These are phyloP conservation scores for Archilochus colubris DNA, from an alignment of 2,113 vertebrate species.

Conservation along the genomic window DNA sequence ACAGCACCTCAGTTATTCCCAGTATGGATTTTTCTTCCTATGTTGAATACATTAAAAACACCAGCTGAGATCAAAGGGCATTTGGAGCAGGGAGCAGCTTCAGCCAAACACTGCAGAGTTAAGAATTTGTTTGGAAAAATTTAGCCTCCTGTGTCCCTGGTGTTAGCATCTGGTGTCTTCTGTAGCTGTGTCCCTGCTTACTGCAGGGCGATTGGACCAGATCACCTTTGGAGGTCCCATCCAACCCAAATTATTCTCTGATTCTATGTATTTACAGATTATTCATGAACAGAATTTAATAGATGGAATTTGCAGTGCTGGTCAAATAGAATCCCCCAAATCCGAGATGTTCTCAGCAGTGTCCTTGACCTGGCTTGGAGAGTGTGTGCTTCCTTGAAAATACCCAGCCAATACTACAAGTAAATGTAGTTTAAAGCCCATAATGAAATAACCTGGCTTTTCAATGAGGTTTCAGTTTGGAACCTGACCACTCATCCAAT, in stretches of 20 bases:
- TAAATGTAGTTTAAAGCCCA: neutral
- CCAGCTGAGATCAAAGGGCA: neutral
- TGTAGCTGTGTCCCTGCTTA: no score
- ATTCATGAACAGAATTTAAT: conserved; percentile 16
- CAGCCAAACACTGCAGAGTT: neutral
- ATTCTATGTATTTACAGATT: conserved; percentile 10
- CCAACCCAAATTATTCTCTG: no score
- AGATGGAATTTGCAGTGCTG: neutral
- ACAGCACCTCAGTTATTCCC: neutral
- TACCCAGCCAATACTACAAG: neutral
- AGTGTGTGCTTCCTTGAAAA: neutral
- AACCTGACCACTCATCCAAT: neutral
- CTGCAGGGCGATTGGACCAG: no score
- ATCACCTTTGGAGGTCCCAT: no score
- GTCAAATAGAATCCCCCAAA: conserved; percentile 42
- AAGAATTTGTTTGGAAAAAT: conserved; percentile 36
- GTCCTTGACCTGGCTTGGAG: conserved; percentile 22
- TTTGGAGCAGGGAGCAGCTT: neutral
- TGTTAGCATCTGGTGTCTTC: no score
- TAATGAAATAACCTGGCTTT: neutral
- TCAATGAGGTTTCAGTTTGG: neutral
- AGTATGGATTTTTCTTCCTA: neutral
- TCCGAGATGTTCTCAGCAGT: neutral
- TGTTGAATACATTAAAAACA: neutral
- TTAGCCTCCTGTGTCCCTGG: neutral